Evolutionary conservation across 2,113 vertebrate species (phyloP).

Genomic region (Trichechus manatus): DNA sequence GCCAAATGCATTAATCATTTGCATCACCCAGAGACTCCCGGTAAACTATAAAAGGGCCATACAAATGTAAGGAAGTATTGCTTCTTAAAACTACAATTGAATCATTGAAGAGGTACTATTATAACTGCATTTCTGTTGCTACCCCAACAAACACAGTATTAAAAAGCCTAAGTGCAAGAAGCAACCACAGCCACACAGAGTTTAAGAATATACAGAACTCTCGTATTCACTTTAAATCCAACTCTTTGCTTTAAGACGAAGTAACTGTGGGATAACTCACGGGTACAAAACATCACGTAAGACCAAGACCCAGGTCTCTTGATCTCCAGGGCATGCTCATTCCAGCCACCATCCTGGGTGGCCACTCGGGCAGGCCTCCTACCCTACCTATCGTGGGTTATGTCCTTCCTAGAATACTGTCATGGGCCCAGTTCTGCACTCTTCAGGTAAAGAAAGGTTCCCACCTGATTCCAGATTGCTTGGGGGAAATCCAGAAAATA

Average conservation of each 20-base stretch:
- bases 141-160: slow-evolving; percentile 16
- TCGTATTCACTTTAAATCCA: neutral
- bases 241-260: slow-evolving; percentile 5
- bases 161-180: neutral
- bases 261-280: neutral
- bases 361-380: neutral
- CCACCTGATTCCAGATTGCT: neutral
- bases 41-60: neutral
- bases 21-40: neutral
- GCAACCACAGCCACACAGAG: neutral
- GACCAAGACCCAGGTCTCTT: neutral
- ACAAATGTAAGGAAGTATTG: neutral
- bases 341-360: neutral
- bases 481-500: neutral
- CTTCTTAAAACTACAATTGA: slow-evolving; percentile 17
- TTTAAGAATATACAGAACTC: neutral
- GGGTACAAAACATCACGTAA: too few species aligned
- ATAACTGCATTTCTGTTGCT: neutral
- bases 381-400: neutral
- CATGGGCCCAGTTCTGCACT: neutral
- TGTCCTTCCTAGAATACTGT: neutral
- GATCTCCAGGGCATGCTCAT: neutral
- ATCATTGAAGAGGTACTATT: neutral
- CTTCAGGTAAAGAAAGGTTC: neutral
- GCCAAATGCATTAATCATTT: too few species aligned